These are phyloP conservation scores for Fukomys damarensis DNA, from an alignment of 2,113 vertebrate genomes.

Conservation along the genomic window DNA sequence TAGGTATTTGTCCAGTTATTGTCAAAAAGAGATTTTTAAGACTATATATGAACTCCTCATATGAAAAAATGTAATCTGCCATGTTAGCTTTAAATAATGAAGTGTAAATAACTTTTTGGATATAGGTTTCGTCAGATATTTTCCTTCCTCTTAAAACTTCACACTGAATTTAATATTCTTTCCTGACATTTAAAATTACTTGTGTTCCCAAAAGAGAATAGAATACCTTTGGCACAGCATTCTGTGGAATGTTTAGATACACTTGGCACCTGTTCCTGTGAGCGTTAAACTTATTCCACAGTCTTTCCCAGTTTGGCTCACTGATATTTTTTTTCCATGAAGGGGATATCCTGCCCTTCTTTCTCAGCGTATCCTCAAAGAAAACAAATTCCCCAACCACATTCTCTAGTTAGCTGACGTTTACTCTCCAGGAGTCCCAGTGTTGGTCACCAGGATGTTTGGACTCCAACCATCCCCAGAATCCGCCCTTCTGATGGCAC, in stretches of 20 bases:
- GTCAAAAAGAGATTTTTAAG: constrained; percentile 40
- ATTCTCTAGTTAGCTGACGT: not conserved
- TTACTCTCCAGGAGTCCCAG: not conserved
- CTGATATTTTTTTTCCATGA: constrained; percentile 31
- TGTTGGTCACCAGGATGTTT: not conserved
- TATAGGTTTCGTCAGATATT: constrained; percentile 28
- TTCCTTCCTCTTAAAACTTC: constrained; percentile 63
- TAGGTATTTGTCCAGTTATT: not conserved
- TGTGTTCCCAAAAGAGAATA: not conserved
- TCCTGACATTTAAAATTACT: constrained; percentile 51
- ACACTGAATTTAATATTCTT: constrained; percentile 56
- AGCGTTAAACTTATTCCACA: not conserved
- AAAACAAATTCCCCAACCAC: not conserved
- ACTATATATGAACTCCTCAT: constrained; percentile 12
- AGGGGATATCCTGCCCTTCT: not conserved
- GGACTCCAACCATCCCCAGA: not conserved
- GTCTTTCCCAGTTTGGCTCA: constrained; percentile 56
- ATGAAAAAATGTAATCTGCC: not conserved
- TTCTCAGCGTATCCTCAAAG: constrained; percentile 10
- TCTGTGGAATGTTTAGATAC: not conserved
- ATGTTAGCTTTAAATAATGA: constrained; percentile 43
- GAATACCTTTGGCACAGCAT: not conserved
- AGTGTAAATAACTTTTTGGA: not conserved
- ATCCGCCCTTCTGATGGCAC: not conserved
- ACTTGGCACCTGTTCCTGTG: not conserved